phyloP scores from a whole-genome alignment of 2,797 vertebrate species.

The Agapornis canus region DNA sequence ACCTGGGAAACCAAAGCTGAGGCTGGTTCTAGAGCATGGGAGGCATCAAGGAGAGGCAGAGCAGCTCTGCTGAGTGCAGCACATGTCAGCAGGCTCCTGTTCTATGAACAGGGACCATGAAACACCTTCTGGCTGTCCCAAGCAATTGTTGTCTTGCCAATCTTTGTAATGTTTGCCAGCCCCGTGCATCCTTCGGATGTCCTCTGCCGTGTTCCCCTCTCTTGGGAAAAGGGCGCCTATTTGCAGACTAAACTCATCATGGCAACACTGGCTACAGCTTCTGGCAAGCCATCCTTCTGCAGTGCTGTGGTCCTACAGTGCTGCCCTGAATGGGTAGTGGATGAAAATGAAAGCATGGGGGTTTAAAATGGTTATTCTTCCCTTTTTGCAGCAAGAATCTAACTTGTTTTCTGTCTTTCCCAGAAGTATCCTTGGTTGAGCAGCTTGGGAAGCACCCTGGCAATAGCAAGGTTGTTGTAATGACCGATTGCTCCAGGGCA shows the following conservation, averaged over 20 bases:
- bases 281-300: background rate
- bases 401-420: background rate
- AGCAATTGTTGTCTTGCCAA: background rate
- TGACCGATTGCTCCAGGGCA: background rate
- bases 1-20: background rate
- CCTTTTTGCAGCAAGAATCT: background rate
- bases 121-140: background rate
- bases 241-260: background rate
- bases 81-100: background rate
- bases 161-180: background rate
- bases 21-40: background rate
- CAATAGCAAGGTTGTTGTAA: background rate
- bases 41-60: background rate
- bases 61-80: background rate
- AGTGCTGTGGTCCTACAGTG: background rate
- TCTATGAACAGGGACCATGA: background rate
- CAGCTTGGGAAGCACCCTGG: background rate
- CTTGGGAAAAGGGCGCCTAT: background rate
- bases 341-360: background rate
- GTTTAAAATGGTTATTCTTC: background rate
- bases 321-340: background rate
- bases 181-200: background rate
- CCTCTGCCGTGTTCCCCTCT: background rate
- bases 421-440: background rate
- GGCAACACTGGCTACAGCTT: background rate